A percentile compares a stretch with the other conserved stretches of the same genome.
phyloP scores from a whole-genome alignment of 2,888 invertebrate genomes.

The Eremobia ochroleuca region DNA sequence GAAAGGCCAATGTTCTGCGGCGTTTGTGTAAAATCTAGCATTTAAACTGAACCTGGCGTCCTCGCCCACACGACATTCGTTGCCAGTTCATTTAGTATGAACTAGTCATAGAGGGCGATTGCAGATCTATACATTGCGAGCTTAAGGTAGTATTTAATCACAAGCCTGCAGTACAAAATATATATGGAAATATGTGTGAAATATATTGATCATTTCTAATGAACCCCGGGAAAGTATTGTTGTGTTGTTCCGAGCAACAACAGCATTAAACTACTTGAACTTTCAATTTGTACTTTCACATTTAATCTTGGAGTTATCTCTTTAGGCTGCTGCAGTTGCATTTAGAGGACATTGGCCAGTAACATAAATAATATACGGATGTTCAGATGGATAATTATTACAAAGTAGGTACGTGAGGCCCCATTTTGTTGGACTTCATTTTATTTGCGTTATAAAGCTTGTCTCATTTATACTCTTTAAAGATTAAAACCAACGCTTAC shows the following conservation, averaged over 20 bases:
- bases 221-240: background rate
- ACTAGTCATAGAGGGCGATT: background rate
- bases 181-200: background rate
- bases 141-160: background rate
- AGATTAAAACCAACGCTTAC: constrained; percentile 1
- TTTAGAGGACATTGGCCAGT: background rate
- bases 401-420: background rate
- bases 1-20: constrained; percentile 83
- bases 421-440: constrained; percentile 9
- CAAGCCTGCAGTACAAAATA: background rate
- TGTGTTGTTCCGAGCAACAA: constrained; percentile 19
- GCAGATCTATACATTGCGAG: background rate
- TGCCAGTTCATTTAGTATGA: constrained; percentile 43
- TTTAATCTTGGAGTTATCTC: constrained; percentile 20
- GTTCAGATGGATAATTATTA: background rate
- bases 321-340: constrained; percentile 5
- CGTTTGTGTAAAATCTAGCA: constrained; percentile 75
- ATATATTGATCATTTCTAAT: constrained; percentile 13
- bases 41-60: constrained; percentile 73
- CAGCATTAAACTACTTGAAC: constrained; percentile 14
- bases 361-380: background rate
- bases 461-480: constrained; percentile 12
- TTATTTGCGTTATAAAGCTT: background rate
- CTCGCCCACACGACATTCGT: constrained; percentile 71
- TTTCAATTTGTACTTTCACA: constrained; percentile 40